Percentiles rank a stretch among this genome's conserved stretches.
These are phyloP conservation scores for Mythimna loreyi DNA, from an alignment of 2,888 invertebrate genomes.

Conservation along the genomic window DNA sequence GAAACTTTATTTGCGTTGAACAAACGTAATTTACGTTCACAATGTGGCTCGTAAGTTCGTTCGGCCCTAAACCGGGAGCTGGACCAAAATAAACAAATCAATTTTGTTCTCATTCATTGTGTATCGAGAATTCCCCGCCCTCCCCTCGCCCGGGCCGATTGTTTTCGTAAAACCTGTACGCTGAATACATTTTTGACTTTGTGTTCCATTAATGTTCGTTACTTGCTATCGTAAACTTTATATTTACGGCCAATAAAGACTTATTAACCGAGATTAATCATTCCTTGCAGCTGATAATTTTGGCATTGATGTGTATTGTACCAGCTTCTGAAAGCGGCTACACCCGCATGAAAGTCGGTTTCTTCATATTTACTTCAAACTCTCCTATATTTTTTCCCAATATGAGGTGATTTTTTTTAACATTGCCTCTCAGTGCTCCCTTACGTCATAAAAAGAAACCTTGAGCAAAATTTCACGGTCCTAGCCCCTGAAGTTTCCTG, in stretches of 20 bases:
- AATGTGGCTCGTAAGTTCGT: slow-evolving; percentile 77
- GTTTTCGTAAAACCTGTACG: slow-evolving; percentile 74
- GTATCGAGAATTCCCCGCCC: slow-evolving; percentile 71
- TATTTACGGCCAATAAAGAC: slow-evolving; percentile 61
- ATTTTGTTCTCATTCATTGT: slow-evolving; percentile 69
- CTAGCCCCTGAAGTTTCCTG: too few species aligned
- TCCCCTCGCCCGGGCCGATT: slow-evolving; percentile 55
- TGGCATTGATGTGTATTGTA: slow-evolving; percentile 43
- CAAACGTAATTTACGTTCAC: slow-evolving; percentile 83
- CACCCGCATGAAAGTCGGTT: too few species aligned
- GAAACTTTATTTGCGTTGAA: slow-evolving; percentile 73
- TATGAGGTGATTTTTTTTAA: too few species aligned
- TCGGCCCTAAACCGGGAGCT: slow-evolving; percentile 70
- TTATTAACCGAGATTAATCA: slow-evolving; percentile 51
- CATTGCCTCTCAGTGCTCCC: too few species aligned
- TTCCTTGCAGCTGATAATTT: slow-evolving; percentile 57
- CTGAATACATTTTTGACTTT: slow-evolving; percentile 65
- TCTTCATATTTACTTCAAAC: too few species aligned
- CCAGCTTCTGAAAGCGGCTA: too few species aligned
- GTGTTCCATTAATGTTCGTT: slow-evolving; percentile 35
- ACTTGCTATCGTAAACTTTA: slow-evolving; percentile 48
- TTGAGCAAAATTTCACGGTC: too few species aligned
- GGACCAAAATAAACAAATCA: slow-evolving; percentile 83
- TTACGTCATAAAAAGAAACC: too few species aligned
- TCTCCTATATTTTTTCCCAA: too few species aligned